Evolutionary conservation across 2,113 vertebrate genomes (phyloP).

Genomic region (Semnornis frantzii): DNA sequence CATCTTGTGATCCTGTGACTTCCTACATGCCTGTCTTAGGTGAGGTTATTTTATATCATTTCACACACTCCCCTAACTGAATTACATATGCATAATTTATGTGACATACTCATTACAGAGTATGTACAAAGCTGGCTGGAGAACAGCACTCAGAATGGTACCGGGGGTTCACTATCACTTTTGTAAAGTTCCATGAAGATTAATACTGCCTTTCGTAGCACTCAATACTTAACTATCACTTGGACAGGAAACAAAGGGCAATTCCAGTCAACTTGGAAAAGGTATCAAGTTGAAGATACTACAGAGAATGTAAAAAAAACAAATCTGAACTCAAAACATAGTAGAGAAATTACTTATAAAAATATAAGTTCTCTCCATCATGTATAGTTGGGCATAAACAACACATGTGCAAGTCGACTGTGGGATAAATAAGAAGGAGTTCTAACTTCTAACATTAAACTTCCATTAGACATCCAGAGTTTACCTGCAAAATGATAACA

Average conservation of each 20-base stretch:
- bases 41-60: background rate
- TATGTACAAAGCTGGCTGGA: background rate
- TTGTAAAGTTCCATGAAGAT: background rate
- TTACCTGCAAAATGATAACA: background rate
- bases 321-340: background rate
- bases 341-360: background rate
- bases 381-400: background rate
- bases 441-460: background rate
- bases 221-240: background rate
- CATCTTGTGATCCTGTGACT: background rate
- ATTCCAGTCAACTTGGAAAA: background rate
- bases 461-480: background rate
- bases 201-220: background rate
- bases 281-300: background rate
- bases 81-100: background rate
- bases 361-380: background rate
- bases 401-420: background rate
- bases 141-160: background rate
- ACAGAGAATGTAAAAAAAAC: background rate
- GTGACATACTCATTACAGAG: background rate
- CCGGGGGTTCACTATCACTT: background rate
- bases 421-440: rapidly evolving
- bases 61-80: background rate
- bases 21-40: background rate
- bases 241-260: background rate